Evolutionary conservation across 2,797 vertebrate species (phyloP).

Genomic region (Rallus crepitans): DNA sequence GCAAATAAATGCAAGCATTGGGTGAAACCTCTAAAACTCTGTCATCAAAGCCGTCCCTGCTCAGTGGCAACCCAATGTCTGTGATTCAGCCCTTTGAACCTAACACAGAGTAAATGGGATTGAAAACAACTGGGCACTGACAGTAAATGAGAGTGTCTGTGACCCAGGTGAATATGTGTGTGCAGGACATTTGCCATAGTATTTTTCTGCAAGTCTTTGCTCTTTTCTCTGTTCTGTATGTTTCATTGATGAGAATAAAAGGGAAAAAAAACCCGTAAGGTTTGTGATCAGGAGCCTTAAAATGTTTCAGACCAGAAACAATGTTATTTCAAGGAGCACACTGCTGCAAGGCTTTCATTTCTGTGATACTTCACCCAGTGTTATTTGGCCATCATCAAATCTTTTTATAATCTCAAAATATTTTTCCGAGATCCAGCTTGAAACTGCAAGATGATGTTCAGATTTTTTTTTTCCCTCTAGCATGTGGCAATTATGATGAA

Average conservation of each 20-base stretch:
- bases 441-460: conserved; percentile 8
- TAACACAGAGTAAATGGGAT: neutral
- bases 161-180: neutral
- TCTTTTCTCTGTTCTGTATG: neutral
- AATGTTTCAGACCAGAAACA: neutral
- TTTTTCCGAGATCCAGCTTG: conserved; percentile 16
- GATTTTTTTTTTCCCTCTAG: conserved; percentile 8
- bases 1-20: neutral
- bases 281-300: neutral
- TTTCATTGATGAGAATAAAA: neutral
- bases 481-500: conserved; percentile 54
- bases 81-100: neutral
- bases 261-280: neutral
- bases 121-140: neutral
- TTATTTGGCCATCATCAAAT: neutral
- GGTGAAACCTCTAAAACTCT: neutral
- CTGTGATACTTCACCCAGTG: neutral
- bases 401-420: neutral
- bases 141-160: neutral
- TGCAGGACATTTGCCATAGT: neutral
- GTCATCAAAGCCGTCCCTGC: neutral
- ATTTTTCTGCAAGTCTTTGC: neutral
- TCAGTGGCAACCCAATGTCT: neutral
- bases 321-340: neutral
- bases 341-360: neutral